Conservation (phyloP, 2,888 invertebrate genomes). For the Megamerina dolium region DNA sequence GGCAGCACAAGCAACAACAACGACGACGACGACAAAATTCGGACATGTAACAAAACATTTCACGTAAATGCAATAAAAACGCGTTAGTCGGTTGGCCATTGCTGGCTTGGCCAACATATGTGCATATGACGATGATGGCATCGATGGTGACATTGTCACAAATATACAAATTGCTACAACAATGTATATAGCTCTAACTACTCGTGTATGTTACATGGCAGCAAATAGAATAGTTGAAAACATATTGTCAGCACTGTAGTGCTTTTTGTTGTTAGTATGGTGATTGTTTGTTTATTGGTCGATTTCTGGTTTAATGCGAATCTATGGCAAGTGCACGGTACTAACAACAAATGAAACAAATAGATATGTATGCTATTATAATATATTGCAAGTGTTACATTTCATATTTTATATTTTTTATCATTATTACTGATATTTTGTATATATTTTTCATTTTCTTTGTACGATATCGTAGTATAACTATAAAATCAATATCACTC, state of each 20-base stretch:
- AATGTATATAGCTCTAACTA: background rate
- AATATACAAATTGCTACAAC: background rate
- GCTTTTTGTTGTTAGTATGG: conserved; percentile 14
- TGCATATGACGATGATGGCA: conserved; percentile 6
- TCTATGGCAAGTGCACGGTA: too few relatives aligned
- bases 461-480: too few relatives aligned
- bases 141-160: background rate
- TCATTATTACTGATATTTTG: too few relatives aligned
- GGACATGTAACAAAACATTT: conserved; percentile 37
- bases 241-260: too few relatives aligned
- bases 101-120: too few relatives aligned
- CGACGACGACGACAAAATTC: background rate
- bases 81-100: conserved; percentile 21
- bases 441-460: too few relatives aligned
- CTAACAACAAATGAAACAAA: background rate
- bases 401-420: too few relatives aligned
- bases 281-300: conserved; percentile 39
- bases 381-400: too few relatives aligned
- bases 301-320: conserved; percentile 33
- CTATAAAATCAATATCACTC: too few relatives aligned
- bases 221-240: too few relatives aligned
- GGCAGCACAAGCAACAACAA: background rate
- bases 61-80: conserved; percentile 46
- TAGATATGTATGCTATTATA: too few relatives aligned
- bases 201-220: too few relatives aligned